Conservation (phyloP, 2,888 invertebrate species). For the Lacanobia oleracea region DNA sequence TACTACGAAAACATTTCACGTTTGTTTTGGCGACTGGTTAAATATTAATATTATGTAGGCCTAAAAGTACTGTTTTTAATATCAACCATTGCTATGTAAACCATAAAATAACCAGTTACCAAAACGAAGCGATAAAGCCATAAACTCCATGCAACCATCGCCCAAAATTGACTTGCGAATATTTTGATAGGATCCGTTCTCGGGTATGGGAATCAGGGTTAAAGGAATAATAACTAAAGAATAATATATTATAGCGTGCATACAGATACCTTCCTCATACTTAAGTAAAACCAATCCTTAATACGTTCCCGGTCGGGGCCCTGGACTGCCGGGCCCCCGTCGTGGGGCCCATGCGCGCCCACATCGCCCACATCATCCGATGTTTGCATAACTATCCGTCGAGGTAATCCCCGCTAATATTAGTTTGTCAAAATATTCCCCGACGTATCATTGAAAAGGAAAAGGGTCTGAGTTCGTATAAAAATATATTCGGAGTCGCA, state of each 20-base stretch:
- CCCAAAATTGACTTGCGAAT: conserved; percentile 33
- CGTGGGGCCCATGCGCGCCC: background rate
- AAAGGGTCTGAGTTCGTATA: conserved; percentile 64
- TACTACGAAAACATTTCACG: background rate
- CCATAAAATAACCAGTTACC: background rate
- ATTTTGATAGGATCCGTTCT: conserved; percentile 44
- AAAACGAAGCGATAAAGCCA: conserved; percentile 5
- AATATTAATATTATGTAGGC: background rate
- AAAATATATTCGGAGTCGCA: conserved; percentile 64
- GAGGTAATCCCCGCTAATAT: conserved; percentile 71
- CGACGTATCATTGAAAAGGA: conserved; percentile 70
- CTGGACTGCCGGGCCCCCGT: conserved; percentile 4
- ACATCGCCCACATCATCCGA: conserved; percentile 31
- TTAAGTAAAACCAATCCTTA: conserved; percentile 57
- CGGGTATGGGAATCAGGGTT: conserved; percentile 41
- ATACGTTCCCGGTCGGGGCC: conserved; percentile 8
- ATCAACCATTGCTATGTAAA: background rate
- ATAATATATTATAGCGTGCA: conserved; percentile 44
- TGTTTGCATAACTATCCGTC: conserved; percentile 68
- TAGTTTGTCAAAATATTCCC: conserved; percentile 74
- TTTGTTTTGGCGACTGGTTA: background rate
- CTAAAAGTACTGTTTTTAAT: background rate
- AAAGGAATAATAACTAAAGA: conserved; percentile 43
- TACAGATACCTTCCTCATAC: conserved; percentile 40
- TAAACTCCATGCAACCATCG: background rate